Percentiles rank a stretch among this genome's conserved stretches.
Conservation (phyloP, 2,888 invertebrate species). For the Dryococelus australis region DNA sequence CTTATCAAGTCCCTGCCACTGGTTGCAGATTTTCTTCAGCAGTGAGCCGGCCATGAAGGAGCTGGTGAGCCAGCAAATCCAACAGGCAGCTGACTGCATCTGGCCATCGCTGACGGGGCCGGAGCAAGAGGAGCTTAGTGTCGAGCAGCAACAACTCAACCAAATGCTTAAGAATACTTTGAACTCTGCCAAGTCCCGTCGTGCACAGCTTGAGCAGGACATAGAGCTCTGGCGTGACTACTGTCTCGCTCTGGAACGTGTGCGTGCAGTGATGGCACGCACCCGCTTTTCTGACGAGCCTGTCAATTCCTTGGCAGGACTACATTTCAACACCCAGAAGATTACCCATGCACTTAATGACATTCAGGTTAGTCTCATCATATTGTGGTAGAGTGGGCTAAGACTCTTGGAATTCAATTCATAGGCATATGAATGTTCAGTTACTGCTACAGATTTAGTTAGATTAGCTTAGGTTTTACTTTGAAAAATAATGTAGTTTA, state of each 20-base stretch:
- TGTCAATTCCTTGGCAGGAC: slow-evolving; percentile 76
- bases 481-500: too few species aligned
- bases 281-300: slow-evolving; percentile 81
- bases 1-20: background rate
- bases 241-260: slow-evolving; percentile 77
- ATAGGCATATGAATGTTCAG: too few species aligned
- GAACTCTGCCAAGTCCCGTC: slow-evolving; percentile 82
- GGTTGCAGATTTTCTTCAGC: slow-evolving; percentile 73
- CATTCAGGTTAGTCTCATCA: slow-evolving; percentile 56
- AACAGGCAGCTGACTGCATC: slow-evolving; percentile 85
- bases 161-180: slow-evolving; percentile 82
- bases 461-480: too few species aligned
- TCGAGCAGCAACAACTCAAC: slow-evolving; percentile 81
- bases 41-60: slow-evolving; percentile 80
- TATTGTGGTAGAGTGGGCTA: too few species aligned
- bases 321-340: slow-evolving; percentile 86
- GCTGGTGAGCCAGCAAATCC: slow-evolving; percentile 80
- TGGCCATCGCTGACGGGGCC: slow-evolving; percentile 83
- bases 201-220: slow-evolving; percentile 81
- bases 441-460: too few species aligned
- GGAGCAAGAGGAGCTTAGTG: slow-evolving; percentile 84
- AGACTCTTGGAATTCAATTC: too few species aligned
- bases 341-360: slow-evolving; percentile 75
- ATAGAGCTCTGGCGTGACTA: slow-evolving; percentile 87
- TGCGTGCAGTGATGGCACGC: slow-evolving; percentile 76